Base-by-base conservation (phyloP, 2,888 invertebrate genomes). In the Heliconius charithonia region DNA sequence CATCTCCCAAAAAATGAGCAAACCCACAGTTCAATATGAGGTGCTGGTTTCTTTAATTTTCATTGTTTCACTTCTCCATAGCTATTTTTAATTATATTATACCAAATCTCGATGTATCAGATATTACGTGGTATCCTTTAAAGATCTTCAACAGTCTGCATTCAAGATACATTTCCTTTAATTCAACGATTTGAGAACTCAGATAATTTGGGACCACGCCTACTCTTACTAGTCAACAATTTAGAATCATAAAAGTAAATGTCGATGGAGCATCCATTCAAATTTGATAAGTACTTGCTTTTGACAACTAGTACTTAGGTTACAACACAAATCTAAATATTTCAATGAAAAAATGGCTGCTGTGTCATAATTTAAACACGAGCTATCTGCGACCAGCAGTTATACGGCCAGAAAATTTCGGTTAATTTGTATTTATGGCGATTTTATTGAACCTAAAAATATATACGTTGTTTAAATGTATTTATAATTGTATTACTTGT, bases 171-270 rank as follows among this genome's bases (percentile, higher is more conserved):
- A 19, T 51, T 51, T 51, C 7, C 19, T 51, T 51, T 16, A 69
- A 72, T 72, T 72, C 4, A 59, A 59, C 29, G 9, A n/a, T 59
- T 32, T 59, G 32, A 59, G 59, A 25, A 56, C 29, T 19, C 19
- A 63, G 63, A 66, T 56, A 56, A 77, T 65, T 56, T 65, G 65
- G 81, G 75, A 75, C 67, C 82, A 86, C 87, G 87, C 89, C 87
- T 84, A 84, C 84, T 71, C 80, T 81, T 84, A n/a, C 78, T 80
- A 86, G 83, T 84, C 87, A 85, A 88, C 88, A 91, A 92, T 92
- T 92, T 92, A 85, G 86, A 87, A 83, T 88, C 84, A 90, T 92
- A 92, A 92, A 92, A 88, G 85, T 81, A 88, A 90, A 92, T 92
- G 91, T 86, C 88, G 85, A 83, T 83, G 78, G 79, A 63, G 63